Evolutionary conservation across 2,113 vertebrate genomes (phyloP), one percentile per base, ranked within the genome.

Genomic region (Atherinomorus stipes): DNA sequence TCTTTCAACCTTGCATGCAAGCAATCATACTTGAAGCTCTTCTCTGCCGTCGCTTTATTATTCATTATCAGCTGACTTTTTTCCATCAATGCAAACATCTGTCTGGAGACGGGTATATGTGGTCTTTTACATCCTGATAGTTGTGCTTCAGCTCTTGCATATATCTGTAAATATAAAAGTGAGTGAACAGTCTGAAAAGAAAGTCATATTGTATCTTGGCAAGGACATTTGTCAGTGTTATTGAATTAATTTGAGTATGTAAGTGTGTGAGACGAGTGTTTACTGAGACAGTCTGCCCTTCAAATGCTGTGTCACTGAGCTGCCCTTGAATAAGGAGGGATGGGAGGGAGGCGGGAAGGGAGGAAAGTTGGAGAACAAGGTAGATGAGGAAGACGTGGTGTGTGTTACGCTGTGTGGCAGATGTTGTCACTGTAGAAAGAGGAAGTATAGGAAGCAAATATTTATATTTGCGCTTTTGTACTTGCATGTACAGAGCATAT

Each of bases 151-250:
- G 31, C 54, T 58, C 47, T 26, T 1, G 12, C 57, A 18, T 50
- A 23, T 38, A 50, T 74, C 34, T 68, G 5, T 31, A 57, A 66
- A 75, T 21, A 7, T 61, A n/a, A 19, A 80, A 68, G 56, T 10
- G 25, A 68, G 57, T 75, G 71, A 87, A 88, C 69, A 84, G 45
- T 56, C 19, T 26, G 45, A 73, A 81, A 76, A 85, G 64, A 78
- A 88, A 74, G 62, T 80, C 69, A 54, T 81, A 64, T 23, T 57
- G 38, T 64, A 53, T 74, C 77, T 64, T 56, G 28, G 34, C 86
- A 92, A 92, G 89, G 89, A 89, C 88, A 47, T 88, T 80, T 84
- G 54, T 67, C 73, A 42, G 52, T 73, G 65, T 77, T 85, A 86
- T 86, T 82, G 78, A 87, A 90, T 89, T 86, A 87, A 86, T 90